Evolutionary conservation across 2,888 invertebrate species (phyloP), one percentile per base, ranked within the genome.

Genomic region (Rosalia funebris): DNA sequence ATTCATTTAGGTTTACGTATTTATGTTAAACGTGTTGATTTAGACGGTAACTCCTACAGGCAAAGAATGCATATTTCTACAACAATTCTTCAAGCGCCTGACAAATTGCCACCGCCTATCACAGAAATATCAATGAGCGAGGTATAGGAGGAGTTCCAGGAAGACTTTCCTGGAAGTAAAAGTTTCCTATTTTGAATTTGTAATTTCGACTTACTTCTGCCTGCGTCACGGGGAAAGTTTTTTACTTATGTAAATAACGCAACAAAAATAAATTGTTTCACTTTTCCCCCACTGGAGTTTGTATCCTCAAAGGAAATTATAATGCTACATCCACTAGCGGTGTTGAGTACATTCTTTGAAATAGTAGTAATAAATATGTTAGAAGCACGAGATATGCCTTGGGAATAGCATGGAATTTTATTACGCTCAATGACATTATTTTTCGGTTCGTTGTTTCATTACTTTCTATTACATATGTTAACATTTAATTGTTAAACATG

Each of bases 221-320:
- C 11, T 32, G 25, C 19, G 46, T 46, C 17, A 34, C n/a, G 31
- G 31, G n/a, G 46, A 46, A 34, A 10, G 34, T 32, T 46, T 46
- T 46, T 46, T 46, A 46, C 34, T 14, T 17, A 46, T 46, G 37
- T 20, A 48, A 48, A 37, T 36, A 48, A 48, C 36, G 19, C 17
- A 48, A 48, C 19, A 48, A 48, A 25, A 48, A 19, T 37, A 48
- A 31, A 48, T 48, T 36, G 48, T 36, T 36, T 48, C 17, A 36
- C 32, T 48, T 48, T 17, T 19, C 19, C 48, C 36, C 36, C 3
- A 17, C 11, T 17, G 48, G 19, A 12, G 16, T 36, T 25, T 3
- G 17, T 48, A 48, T 19, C 36, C 48, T 48, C 48, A 17, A 19
- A 48, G 48, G 48, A 48, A 48, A 48, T 48, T 48, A 48, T 19